Percentiles rank a stretch among this genome's conserved stretches.
Conservation (phyloP, 92 coral and sea anemone species). For the Meandrina meandrites region DNA sequence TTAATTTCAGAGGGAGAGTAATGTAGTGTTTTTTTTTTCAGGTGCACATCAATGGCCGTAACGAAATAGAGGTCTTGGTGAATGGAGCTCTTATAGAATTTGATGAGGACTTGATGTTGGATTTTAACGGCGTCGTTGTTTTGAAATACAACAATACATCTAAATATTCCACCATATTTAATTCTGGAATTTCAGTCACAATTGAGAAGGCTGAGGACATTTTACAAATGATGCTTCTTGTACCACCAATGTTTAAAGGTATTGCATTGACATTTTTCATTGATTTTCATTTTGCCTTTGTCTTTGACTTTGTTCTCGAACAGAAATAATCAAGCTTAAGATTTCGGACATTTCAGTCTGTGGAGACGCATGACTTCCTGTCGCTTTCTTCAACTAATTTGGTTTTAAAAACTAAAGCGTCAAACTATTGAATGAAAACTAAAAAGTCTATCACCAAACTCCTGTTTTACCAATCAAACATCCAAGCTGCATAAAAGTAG, state of each 20-base stretch:
- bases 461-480: too few relatives aligned
- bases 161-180: slow-evolving; percentile 58
- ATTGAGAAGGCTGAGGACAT: slow-evolving; percentile 37
- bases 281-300: not conserved
- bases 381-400: too few relatives aligned
- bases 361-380: not conserved
- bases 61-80: slow-evolving; percentile 53
- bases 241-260: slow-evolving; percentile 54
- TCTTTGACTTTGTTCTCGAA: not conserved
- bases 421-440: too few relatives aligned
- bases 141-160: slow-evolving; percentile 53
- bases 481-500: too few relatives aligned
- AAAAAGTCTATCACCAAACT: too few relatives aligned
- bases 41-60: slow-evolving; percentile 67
- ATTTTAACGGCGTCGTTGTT: slow-evolving; percentile 52
- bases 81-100: slow-evolving; percentile 62
- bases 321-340: not conserved
- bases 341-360: not conserved
- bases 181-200: slow-evolving; percentile 63
- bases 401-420: too few relatives aligned
- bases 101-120: slow-evolving; percentile 49
- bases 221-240: slow-evolving; percentile 53
- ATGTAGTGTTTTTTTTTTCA: slow-evolving; percentile 1
- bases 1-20: not conserved
- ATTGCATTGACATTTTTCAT: too few relatives aligned